Conservation (phyloP, 2,113 vertebrate species). For the Tachycineta bicolor region DNA sequence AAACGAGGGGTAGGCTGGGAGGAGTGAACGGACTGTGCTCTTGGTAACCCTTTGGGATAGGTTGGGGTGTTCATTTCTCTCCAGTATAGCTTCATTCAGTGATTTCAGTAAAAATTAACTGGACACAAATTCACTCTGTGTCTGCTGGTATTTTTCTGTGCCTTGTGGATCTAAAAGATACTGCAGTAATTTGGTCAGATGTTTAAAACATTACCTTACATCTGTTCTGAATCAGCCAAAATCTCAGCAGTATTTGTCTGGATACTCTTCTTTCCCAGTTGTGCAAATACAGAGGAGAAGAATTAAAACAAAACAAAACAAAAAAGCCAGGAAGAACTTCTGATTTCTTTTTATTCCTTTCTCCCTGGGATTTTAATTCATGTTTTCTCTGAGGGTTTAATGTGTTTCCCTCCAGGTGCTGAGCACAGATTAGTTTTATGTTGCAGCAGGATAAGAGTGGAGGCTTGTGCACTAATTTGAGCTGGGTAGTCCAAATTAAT, state of each 20-base stretch:
- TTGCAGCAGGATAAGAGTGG: neutral
- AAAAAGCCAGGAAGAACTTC: neutral
- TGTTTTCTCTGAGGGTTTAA: constrained; percentile 38
- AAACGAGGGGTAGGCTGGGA: neutral
- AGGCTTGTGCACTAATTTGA: neutral
- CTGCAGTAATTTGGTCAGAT: neutral
- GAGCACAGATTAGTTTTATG: constrained; percentile 39
- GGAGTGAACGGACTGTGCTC: neutral
- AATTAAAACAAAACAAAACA: neutral
- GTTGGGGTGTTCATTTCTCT: neutral
- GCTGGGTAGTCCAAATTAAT: constrained; percentile 21
- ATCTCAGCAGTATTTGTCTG: neutral
- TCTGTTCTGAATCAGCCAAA: neutral
- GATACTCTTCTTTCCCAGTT: neutral
- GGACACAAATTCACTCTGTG: neutral
- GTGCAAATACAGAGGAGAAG: neutral
- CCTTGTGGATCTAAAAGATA: neutral
- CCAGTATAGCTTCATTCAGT: neutral
- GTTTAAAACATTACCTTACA: neutral
- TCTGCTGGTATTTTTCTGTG: neutral
- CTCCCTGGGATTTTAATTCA: constrained; percentile 34
- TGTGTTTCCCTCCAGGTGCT: constrained; percentile 33
- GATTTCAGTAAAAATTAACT: neutral
- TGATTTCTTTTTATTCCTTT: neutral
- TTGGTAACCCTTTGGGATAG: neutral